Conservation (phyloP, 2,797 vertebrate species). For the Trematomus bernacchii region DNA sequence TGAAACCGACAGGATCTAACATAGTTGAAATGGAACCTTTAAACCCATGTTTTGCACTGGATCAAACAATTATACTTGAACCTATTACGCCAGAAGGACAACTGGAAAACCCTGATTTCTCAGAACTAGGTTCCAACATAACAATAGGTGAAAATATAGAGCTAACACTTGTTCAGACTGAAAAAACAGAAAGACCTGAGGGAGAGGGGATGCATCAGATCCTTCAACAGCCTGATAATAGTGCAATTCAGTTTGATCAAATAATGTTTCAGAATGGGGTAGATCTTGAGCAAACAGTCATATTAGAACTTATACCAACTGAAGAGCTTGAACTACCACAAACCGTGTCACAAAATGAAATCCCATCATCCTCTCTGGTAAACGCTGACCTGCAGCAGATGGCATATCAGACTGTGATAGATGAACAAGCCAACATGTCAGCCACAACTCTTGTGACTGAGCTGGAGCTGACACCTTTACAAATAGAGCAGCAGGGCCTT, state of each 20-base stretch:
- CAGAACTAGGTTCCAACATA: slow-evolving; percentile 59
- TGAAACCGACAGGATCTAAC: slow-evolving; percentile 51
- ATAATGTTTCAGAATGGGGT: slow-evolving; percentile 60
- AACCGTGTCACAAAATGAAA: slow-evolving; percentile 52
- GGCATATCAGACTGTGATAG: slow-evolving; percentile 31
- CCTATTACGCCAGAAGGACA: slow-evolving; percentile 79
- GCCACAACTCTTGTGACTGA: slow-evolving; percentile 54
- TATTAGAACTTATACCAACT: slow-evolving; percentile 77
- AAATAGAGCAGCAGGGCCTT: slow-evolving; percentile 58
- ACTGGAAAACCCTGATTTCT: slow-evolving; percentile 65
- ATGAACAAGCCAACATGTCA: slow-evolving; percentile 34
- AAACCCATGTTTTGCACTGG: slow-evolving; percentile 63
- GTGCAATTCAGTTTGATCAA: slow-evolving; percentile 42
- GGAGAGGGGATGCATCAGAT: slow-evolving; percentile 52
- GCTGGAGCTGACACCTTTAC: slow-evolving; percentile 64
- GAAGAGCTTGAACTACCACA: slow-evolving; percentile 74
- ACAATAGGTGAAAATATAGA: slow-evolving; percentile 50
- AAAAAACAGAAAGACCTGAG: slow-evolving; percentile 36
- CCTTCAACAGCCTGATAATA: slow-evolving; percentile 44
- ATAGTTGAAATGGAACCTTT: slow-evolving; percentile 33
- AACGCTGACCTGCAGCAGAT: slow-evolving; percentile 55
- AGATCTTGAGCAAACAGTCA: slow-evolving; percentile 72
- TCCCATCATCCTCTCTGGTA: slow-evolving; percentile 42
- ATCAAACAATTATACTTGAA: slow-evolving; percentile 79
- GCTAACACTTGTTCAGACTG: slow-evolving; percentile 53